These are phyloP conservation scores for Meriones unguiculatus DNA, from an alignment of 2,113 vertebrate genomes.

Conservation along the genomic window DNA sequence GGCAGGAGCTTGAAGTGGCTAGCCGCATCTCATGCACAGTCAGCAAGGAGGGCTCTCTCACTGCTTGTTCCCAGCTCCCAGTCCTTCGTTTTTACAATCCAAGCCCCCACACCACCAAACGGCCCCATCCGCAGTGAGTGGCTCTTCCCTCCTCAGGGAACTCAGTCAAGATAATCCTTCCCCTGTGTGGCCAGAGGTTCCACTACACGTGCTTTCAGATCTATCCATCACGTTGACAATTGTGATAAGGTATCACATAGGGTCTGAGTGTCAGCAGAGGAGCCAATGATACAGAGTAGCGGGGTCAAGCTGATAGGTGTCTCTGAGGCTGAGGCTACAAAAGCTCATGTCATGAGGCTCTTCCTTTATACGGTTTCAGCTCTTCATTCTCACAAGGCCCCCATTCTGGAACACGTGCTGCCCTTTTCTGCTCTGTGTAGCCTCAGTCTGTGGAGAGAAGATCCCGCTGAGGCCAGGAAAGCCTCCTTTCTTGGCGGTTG, in stretches of 20 bases:
- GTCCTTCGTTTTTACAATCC: not conserved
- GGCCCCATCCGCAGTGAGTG: not conserved
- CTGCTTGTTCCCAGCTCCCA: fast-evolving
- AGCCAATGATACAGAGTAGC: not conserved
- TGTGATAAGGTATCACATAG: not conserved
- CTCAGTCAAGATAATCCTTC: not conserved
- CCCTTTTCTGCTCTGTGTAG: not conserved
- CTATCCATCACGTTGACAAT: not conserved
- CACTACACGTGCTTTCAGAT: not conserved
- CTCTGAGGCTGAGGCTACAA: too few species aligned
- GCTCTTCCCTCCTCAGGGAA: not conserved
- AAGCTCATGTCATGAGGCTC: not conserved
- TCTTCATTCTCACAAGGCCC: not conserved
- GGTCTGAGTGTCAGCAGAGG: not conserved
- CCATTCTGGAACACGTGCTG: not conserved
- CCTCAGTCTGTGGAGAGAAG: not conserved
- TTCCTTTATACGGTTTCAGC: not conserved
- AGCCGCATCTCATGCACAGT: not conserved
- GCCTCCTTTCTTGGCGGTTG: not conserved
- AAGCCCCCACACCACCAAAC: too few species aligned
- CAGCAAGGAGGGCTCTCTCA: too few species aligned
- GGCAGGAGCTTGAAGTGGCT: not conserved
- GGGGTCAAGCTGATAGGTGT: too few species aligned
- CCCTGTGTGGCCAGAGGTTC: too few species aligned
- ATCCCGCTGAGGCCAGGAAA: not conserved